Base-by-base conservation (phyloP, 2,113 vertebrate genomes). In the Oncorhynchus tshawytscha region DNA sequence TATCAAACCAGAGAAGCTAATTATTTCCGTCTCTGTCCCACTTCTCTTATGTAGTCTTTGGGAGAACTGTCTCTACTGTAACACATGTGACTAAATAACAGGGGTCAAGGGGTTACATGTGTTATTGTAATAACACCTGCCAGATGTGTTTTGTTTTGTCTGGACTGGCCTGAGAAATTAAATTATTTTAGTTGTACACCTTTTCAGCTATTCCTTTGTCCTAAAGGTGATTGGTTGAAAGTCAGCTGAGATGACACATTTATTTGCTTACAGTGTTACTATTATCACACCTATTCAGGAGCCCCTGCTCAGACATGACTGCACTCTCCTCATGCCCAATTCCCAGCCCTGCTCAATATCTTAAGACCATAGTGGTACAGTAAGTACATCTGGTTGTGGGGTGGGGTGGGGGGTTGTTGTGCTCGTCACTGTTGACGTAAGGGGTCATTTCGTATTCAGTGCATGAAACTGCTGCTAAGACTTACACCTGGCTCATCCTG, bases 371-470 rank as follows among this genome's bases (percentile, higher is more conserved):
- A 39, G 70, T 4, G 6, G 72, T 81, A 77, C 34, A 34, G 34
- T 34, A 34, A 82, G 75, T 72, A 74, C 76, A 81, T 79, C 79
- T 81, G 67, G 67, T 76, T 81, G 67, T 77, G 31, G 16, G 57
- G 67, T 77, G 31, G 16, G 57, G 76, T 9, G 48, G 67, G 73
- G 70, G 49, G 49, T 16, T 39, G 8, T 51, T 51, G 49, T 51
- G 15, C 75, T 82, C 54, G 54, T 70, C 78, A 16, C 3, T 16
- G 68, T 3, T 24, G 73, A 20, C 84, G 85, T 86, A 84, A 86
- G 67, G 82, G 62, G 71, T 9, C 66, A 75, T 62, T 88, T 85
- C 80, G 80, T 72, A 88, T 90, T 86, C 86, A 7, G 79, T 78
- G 77, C 80, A 76, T 78, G 74, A 24, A 5, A 67, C 78, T 86